Percentiles rank a stretch among this genome's conserved stretches.
Conservation (phyloP, 2,797 vertebrate species). For the Channallabes apus region DNA sequence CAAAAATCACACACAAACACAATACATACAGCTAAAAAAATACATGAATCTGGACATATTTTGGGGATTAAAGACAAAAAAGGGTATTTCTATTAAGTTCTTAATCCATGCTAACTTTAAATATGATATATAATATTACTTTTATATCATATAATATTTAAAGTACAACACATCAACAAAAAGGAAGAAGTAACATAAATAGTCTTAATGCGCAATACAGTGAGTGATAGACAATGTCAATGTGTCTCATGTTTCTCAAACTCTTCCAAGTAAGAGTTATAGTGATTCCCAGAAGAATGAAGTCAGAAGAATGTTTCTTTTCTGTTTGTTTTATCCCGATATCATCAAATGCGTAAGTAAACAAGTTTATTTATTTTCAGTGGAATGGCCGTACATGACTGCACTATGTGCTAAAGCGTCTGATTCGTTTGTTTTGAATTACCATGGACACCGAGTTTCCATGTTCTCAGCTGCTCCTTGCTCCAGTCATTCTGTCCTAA, state of each 20-base stretch:
- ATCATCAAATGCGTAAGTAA: not conserved
- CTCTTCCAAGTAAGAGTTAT: not conserved
- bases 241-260: not conserved
- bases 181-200: no score
- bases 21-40: not conserved
- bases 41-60: not conserved
- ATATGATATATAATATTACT: no score
- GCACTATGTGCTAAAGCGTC: slow-evolving; percentile 39
- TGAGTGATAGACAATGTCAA: not conserved
- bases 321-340: not conserved
- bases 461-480: slow-evolving; percentile 43
- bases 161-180: no score
- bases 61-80: not conserved
- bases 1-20: not conserved
- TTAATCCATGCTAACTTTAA: no score
- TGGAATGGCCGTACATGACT: slow-evolving; percentile 6
- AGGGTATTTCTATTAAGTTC: not conserved
- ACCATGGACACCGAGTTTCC: slow-evolving; percentile 53
- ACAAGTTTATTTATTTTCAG: slow-evolving; percentile 32
- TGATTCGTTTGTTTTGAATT: slow-evolving; percentile 50
- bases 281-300: not conserved
- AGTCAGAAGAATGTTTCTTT: not conserved
- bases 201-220: not conserved
- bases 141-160: no score
- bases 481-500: slow-evolving; percentile 26